Evolutionary conservation across 2,888 invertebrate species (phyloP).

Genomic region (Rhingia campestris): DNA sequence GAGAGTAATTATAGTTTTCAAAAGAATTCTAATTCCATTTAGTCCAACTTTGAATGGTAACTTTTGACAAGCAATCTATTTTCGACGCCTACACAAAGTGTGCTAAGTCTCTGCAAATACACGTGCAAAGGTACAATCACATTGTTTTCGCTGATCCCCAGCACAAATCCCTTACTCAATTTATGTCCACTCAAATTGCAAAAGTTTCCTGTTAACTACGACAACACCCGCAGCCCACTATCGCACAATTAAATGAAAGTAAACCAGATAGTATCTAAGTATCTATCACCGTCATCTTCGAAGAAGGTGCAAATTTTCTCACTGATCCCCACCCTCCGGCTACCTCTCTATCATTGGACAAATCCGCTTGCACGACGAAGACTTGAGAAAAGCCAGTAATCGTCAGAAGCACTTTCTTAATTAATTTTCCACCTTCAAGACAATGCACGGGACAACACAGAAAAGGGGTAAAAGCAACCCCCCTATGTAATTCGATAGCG

Average conservation of each 20-base stretch:
- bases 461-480: conserved; percentile 18
- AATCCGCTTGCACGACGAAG: conserved; percentile 29
- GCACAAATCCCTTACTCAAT: conserved; percentile 45
- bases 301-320: conserved; percentile 36
- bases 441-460: background rate
- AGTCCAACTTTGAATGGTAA: background rate
- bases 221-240: background rate
- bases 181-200: conserved; percentile 55
- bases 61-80: conserved; percentile 4
- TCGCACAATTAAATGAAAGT: background rate
- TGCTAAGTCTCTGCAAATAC: background rate
- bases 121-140: conserved; percentile 3
- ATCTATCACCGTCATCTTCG: conserved; percentile 24
- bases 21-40: background rate
- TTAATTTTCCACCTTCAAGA: conserved; percentile 37
- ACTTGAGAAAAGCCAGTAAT: conserved; percentile 56
- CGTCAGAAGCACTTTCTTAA: conserved; percentile 60
- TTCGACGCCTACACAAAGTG: background rate
- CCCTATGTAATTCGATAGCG: conserved; percentile 26
- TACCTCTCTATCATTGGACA: conserved; percentile 6
- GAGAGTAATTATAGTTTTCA: background rate
- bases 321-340: background rate
- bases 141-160: conserved; percentile 22
- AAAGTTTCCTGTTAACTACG: conserved; percentile 17
- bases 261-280: background rate